Evolutionary conservation across 2,888 invertebrate species (phyloP).

Genomic region (Caenorhabditis afra): DNA sequence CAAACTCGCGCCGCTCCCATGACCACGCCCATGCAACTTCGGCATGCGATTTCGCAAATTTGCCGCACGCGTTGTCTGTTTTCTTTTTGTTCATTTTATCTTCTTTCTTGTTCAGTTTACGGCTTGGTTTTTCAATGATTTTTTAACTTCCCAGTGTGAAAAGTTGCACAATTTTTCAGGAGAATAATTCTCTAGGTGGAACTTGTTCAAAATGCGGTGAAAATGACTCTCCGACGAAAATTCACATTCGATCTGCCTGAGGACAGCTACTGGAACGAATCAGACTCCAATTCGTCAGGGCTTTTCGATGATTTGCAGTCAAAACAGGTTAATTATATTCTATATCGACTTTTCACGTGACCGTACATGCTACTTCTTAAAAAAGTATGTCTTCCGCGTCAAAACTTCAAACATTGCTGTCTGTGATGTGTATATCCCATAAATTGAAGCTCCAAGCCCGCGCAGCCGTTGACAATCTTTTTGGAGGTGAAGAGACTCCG

Average conservation of each 20-base stretch:
- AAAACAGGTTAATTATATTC: conserved; percentile 60
- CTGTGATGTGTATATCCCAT: conserved; percentile 39
- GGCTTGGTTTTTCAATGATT: not conserved
- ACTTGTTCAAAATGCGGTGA: conserved; percentile 8
- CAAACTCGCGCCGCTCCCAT: conserved; percentile 40
- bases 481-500: conserved; percentile 64
- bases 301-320: conserved; percentile 72
- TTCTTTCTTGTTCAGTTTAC: not conserved
- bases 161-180: not conserved
- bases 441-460: conserved; percentile 64
- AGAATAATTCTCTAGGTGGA: not conserved
- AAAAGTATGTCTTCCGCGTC: not conserved
- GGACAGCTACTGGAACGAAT: conserved; percentile 75
- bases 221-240: conserved; percentile 70
- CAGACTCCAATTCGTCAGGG: conserved; percentile 63
- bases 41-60: conserved; percentile 32
- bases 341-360: conserved; percentile 37
- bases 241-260: conserved; percentile 78
- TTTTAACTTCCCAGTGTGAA: not conserved
- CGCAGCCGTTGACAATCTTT: conserved; percentile 69
- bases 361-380: not conserved
- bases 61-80: conserved; percentile 19
- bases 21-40: conserved; percentile 26
- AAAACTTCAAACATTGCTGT: not conserved
- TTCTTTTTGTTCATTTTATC: not conserved